These are phyloP conservation scores for Alcedo quadribrachys DNA, from an alignment of 2,797 vertebrate species.

Conservation along the genomic window DNA sequence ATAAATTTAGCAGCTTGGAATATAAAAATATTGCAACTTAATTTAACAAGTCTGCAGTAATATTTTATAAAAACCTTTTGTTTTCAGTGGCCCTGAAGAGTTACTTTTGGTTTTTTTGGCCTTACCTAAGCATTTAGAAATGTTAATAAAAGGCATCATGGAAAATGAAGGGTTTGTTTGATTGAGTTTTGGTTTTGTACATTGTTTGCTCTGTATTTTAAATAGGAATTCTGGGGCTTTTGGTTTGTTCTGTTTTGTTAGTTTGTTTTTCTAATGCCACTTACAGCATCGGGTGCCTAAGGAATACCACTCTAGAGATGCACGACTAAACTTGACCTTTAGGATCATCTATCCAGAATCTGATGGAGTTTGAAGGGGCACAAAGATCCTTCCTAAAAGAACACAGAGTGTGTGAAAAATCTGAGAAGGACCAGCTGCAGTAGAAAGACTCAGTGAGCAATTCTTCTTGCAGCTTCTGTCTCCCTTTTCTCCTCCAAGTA, in stretches of 20 bases:
- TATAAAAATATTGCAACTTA: background rate
- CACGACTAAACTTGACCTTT: conserved; percentile 94
- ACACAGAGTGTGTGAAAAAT: background rate
- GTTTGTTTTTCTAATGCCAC: background rate
- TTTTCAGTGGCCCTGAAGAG: background rate
- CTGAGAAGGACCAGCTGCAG: background rate
- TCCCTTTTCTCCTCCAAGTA: background rate
- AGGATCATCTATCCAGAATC: conserved; percentile 86
- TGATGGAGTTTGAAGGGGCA: conserved; percentile 9
- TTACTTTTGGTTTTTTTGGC: background rate
- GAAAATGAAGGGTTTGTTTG: background rate
- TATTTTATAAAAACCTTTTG: background rate
- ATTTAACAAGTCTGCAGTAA: background rate
- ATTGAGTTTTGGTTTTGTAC: background rate
- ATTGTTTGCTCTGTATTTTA: background rate
- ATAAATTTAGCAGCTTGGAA: background rate
- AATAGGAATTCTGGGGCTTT: background rate
- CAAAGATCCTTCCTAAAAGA: background rate
- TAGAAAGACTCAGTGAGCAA: background rate
- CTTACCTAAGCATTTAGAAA: background rate
- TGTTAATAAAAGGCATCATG: background rate
- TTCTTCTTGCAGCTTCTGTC: background rate
- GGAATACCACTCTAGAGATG: conserved; percentile 92
- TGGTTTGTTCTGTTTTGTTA: background rate
- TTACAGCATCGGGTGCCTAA: conserved; percentile 93